Conservation (phyloP, 2,888 invertebrate species). For the Drosophila pegasa region DNA sequence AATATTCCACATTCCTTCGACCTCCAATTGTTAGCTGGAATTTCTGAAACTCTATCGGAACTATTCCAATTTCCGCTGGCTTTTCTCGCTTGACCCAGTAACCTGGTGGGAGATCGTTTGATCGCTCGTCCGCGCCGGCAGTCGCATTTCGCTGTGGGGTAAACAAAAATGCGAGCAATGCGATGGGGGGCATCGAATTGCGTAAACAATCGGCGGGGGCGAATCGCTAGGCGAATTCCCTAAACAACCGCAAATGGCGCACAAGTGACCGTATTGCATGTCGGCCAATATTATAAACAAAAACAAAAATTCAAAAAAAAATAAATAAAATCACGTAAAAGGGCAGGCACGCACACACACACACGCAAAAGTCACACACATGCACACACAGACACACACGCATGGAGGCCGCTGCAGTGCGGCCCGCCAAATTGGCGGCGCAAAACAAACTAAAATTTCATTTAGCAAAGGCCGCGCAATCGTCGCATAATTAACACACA, state of each 20-base stretch:
- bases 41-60: not conserved
- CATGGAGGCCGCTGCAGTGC: slow-evolving; percentile 37
- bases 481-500: slow-evolving; percentile 58
- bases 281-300: slow-evolving; percentile 29
- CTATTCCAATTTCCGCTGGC: not conserved
- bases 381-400: slow-evolving; percentile 8
- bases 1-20: not conserved
- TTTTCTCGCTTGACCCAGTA: not conserved
- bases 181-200: slow-evolving; percentile 11
- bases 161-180: slow-evolving; percentile 9
- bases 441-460: slow-evolving; percentile 73
- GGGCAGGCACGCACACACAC: slow-evolving; percentile 27
- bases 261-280: slow-evolving; percentile 16
- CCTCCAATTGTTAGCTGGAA: not conserved
- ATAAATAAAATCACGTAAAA: slow-evolving; percentile 52
- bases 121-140: not conserved
- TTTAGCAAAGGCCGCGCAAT: slow-evolving; percentile 41
- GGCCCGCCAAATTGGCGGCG: slow-evolving; percentile 75
- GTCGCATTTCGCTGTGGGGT: slow-evolving; percentile 3
- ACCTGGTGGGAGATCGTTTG: not conserved
- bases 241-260: slow-evolving; percentile 5
- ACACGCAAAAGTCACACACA: slow-evolving; percentile 35
- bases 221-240: not conserved
- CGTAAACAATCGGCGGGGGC: slow-evolving; percentile 10
- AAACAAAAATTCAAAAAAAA: slow-evolving; percentile 19